Conservation (phyloP, 2,797 vertebrate genomes). For the Mus caroli region DNA sequence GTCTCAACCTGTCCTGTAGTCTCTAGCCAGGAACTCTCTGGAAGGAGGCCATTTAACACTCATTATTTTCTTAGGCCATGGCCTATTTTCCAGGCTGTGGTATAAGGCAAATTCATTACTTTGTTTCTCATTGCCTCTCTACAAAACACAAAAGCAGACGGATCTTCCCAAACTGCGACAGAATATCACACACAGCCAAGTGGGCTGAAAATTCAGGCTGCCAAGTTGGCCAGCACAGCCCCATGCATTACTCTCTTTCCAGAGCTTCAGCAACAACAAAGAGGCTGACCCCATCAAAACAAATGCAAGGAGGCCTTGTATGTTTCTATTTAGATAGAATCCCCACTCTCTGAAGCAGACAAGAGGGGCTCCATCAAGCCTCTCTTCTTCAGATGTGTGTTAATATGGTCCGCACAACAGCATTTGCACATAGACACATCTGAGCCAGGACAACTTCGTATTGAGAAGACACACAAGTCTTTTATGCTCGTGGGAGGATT, state of each 20-base stretch:
- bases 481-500: background rate
- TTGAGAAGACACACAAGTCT: background rate
- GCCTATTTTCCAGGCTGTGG: constrained; percentile 83
- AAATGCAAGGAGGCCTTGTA: constrained; percentile 37
- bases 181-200: constrained; percentile 77
- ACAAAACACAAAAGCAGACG: constrained; percentile 81
- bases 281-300: constrained; percentile 59
- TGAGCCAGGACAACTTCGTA: background rate
- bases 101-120: constrained; percentile 78
- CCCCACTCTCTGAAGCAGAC: background rate
- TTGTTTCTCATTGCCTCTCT: constrained; percentile 77
- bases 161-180: constrained; percentile 81
- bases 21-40: constrained; percentile 81
- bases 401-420: background rate
- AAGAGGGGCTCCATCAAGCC: constrained; percentile 1
- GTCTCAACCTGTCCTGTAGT: constrained; percentile 80
- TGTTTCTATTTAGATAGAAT: constrained; percentile 30
- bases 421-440: background rate
- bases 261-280: constrained; percentile 67
- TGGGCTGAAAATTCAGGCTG: constrained; percentile 71
- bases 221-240: constrained; percentile 77
- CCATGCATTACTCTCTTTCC: constrained; percentile 20
- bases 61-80: constrained; percentile 81
- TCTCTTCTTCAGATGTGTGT: background rate
- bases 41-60: constrained; percentile 78